Evolutionary conservation across 2,888 invertebrate genomes (phyloP), one percentile per base, ranked within the genome.

Genomic region (Furcula furcula): DNA sequence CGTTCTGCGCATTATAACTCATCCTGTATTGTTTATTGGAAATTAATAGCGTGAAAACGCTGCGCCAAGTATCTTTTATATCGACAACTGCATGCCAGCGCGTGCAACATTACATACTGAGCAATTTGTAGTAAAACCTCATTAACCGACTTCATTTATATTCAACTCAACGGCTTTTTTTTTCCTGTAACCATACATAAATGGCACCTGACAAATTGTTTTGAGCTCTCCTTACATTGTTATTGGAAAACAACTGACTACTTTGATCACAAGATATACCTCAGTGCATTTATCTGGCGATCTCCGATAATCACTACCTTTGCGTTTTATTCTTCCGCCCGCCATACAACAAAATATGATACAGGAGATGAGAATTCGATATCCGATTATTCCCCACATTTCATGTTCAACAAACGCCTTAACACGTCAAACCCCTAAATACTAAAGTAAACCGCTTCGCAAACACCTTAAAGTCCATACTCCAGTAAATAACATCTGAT

Each of bases 401-500:
- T 47, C 37, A 46, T 65, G 70, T 60, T 53, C 61, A 53, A 61
- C 50, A 57, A 79, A 79, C 53, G 76, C 55, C 74, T 66, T 71
- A 84, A 73, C 65, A 53, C 49, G 32, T 59, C 66, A 70, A 74
- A 75, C 71, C 66, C 60, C 44, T 70, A 74, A 77, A 70, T 72
- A 61, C 68, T 60, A 76, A 84, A 79, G 67, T 76, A 82, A 80
- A 85, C 86, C 84, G 65, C 80, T 82, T 72, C 69, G 65, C 77
- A 79, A 58, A 80, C 80, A 84, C 77, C 76, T 80, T 87, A 85
- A 76, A 88, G 87, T 87, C 77, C 65, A 88, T 77, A 84, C 77
- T 88, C 70, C 83, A 76, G 83, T 86, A 86, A 87, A 87, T 85
- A 81, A 82, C 69, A 58, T 65, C 75, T 84, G 87, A 87, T 87